A percentile compares a stretch with the other conserved stretches of the same genome.
Conservation (phyloP, 2,888 invertebrate genomes). For the Apamea monoglypha region DNA sequence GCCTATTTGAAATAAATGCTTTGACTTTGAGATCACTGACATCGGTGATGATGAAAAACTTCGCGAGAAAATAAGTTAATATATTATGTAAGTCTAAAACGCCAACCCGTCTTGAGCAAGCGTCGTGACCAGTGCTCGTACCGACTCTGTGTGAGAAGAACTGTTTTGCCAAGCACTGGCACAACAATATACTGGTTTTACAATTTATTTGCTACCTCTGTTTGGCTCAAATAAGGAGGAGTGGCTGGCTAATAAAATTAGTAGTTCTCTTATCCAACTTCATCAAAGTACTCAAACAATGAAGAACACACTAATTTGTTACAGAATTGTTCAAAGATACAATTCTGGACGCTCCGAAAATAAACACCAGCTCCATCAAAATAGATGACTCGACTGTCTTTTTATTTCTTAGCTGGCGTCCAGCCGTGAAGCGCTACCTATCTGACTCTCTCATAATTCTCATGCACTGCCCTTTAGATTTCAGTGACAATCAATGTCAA, state of each 20-base stretch:
- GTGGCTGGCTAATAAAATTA: conserved; percentile 6
- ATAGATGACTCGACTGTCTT: neutral
- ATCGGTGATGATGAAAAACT: too few relatives aligned
- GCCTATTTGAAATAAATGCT: too few relatives aligned
- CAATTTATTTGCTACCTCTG: neutral
- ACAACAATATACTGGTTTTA: neutral
- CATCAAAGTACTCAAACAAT: conserved; percentile 36
- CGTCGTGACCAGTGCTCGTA: neutral
- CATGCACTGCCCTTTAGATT: neutral
- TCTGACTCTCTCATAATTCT: neutral
- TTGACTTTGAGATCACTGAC: neutral
- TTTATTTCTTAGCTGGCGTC: neutral
- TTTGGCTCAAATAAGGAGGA: conserved; percentile 11
- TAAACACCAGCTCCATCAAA: neutral
- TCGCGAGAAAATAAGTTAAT: too few relatives aligned
- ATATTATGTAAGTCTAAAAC: neutral
- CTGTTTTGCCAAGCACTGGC: neutral
- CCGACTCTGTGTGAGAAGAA: neutral
- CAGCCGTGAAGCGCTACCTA: neutral
- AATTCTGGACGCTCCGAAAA: neutral
- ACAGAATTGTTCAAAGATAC: neutral
- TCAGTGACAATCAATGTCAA: too few relatives aligned
- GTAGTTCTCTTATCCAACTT: neutral
- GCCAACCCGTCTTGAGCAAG: neutral
- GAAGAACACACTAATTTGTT: conserved; percentile 28